Base-by-base conservation (phyloP, 2,888 invertebrate species). In the Drosophila anomelani region DNA sequence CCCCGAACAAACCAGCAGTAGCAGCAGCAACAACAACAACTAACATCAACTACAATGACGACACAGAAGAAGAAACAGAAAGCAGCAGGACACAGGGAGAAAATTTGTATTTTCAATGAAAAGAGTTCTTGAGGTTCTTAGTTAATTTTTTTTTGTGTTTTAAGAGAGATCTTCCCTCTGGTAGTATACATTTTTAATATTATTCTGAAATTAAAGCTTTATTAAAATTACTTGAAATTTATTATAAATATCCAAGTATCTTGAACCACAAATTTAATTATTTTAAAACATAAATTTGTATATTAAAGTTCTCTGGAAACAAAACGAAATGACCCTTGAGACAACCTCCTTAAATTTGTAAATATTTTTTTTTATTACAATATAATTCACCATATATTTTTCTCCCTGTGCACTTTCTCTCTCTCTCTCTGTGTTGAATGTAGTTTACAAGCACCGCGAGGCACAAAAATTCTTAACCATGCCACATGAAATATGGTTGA, bases 401-500 rank as follows among this genome's bases (percentile, higher is more conserved):
- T 67, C 44, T 29, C 53, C 9, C 5, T 17, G 34, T 64, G 49
- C 12, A 49, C 41, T 20, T 51, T 38, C 61, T 53, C 41, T 66
- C 49, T 46, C 26, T 26, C 4, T 23, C 29, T 17, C 20, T 68
- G 47, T 58, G 58, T 55, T 79, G 69, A 59, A 69, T 79, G 56
- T 74, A 78, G 78, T 75, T 78, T 76, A 78, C 70, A 76, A 76
- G 76, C 68, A 70, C 78, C 78, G 78, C 78, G 70, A 79, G 83
- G 70, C 88, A 88, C 68, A 76, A 75, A 74, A 83, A 87, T 81
- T 67, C 85, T 85, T 85, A 87, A 76, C 77, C 88, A 77, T 77
- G 85, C 86, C 89, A 79, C 80, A 82, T 76, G 76, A 85, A 81
- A 85, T 78, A 70, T 60, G 58, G 60, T 58, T 49, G 64, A 49